These are phyloP conservation scores for Pseudanteris insignis DNA, from an alignment of 2,888 invertebrate species.

Conservation along the genomic window DNA sequence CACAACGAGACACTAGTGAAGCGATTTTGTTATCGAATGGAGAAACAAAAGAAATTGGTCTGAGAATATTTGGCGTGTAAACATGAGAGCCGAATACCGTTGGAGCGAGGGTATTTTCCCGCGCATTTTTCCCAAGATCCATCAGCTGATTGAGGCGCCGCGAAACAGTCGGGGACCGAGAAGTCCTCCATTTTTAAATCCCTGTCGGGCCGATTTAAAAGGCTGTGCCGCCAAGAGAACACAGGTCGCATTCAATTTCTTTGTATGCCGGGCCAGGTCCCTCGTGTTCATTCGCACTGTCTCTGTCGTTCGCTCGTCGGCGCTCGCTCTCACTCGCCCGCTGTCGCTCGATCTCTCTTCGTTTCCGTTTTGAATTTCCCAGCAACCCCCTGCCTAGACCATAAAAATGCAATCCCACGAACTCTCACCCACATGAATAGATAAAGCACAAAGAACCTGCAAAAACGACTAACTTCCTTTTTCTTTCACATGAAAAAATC, in stretches of 20 bases:
- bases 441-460: slow-evolving; percentile 37
- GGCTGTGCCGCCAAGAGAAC: slow-evolving; percentile 33
- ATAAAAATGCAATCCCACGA: slow-evolving; percentile 43
- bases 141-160: slow-evolving; percentile 42
- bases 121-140: slow-evolving; percentile 32
- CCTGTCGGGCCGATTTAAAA: slow-evolving; percentile 39
- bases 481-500: slow-evolving; percentile 1
- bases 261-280: slow-evolving; percentile 35
- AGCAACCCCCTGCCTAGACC: slow-evolving; percentile 36
- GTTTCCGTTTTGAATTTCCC: slow-evolving; percentile 37
- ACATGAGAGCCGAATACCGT: no score
- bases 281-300: no score
- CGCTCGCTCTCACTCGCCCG: not conserved
- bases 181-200: slow-evolving; percentile 42
- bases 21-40: no score
- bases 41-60: slow-evolving; percentile 15
- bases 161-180: slow-evolving; percentile 15
- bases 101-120: slow-evolving; percentile 19
- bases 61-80: slow-evolving; percentile 2
- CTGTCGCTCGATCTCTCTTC: slow-evolving; percentile 2
- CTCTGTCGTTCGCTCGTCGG: slow-evolving; percentile 9
- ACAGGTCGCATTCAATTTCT: slow-evolving; percentile 37
- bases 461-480: slow-evolving; percentile 28
- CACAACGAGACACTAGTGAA: not conserved
- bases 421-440: slow-evolving; percentile 37